Evolutionary conservation across 2,113 vertebrate species (phyloP), one percentile per base, ranked within the genome.

Genomic region (Sialia sialis): DNA sequence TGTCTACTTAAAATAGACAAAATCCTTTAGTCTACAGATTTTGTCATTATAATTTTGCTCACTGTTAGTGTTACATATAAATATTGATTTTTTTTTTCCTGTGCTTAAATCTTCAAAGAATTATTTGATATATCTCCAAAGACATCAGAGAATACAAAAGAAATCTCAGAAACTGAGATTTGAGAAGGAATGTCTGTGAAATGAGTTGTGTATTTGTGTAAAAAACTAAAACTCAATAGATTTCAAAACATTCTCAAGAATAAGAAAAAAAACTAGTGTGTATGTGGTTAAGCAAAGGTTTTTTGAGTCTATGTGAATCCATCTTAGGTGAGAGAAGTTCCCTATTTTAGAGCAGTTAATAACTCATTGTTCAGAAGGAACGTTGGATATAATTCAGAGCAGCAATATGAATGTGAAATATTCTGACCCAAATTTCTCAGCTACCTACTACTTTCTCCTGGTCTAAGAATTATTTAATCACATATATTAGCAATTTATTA

Each of bases 11-110:
- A 87, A 87, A 91, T 62, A 95, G 69, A 83, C 14, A 89, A 46
- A 58, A 79, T 69, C 26, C 38, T 95, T 94, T 87, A 76, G 75
- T 90, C 58, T 95, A 93, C 89, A 91, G 74, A 90, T 87, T 94
- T 95, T 95, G 32, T 85, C 78, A 74, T 91, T 81, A 70, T 56
- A 67, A 66, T 84, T 92, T 92, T 89, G 13, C 39, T 95, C 59
- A 76, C 46, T 96, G 76, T 91, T 76, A 79, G 21, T 83, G 38
- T 80, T 83, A 54, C 7, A 79, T 27, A 94, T 92, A 85, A 95
- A 95, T 87, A 95, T 85, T 91, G 70, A 91, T 79, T 85, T 89
- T 76, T 84, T 91, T 87, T 7, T 39, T 39, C 38, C 26, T 85
- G 32, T 77, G 29, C n/a, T 74, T 67, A 85, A 91, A 48, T 80